Base-by-base conservation (phyloP, 2,113 vertebrate species). In the Aepyceros melampus region DNA sequence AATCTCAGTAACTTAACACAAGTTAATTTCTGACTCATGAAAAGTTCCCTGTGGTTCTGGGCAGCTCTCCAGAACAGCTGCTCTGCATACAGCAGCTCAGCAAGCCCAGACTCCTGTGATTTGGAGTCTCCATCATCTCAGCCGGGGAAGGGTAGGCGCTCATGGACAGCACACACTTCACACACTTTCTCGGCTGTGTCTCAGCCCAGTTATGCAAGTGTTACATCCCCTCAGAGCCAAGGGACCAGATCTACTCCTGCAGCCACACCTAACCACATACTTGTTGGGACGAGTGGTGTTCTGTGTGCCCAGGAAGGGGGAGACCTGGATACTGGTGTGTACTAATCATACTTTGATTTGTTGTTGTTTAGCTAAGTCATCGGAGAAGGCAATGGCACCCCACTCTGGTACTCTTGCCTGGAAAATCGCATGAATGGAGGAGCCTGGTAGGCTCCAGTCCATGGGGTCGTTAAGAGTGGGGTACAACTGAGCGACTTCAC, bases 1-100 rank as follows among this genome's bases (percentile, higher is more conserved):
- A 96, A 79, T 95, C 96, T 94, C 95, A n/a, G 64, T 94, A 67
- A 91, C 89, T 95, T 93, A 90, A 97, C 82, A 87, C 78, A 90
- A 95, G 95, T 97, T 96, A 96, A 79, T 87, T 98, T 97, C 97
- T 96, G 84, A 96, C 92, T 97, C 97, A 97, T 92, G 53, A 76
- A 81, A 55, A 94, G 92, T 96, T 81, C 97, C 95, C 60, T 95
- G 95, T 97, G 97, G 98, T 95, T 92, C 53, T 15, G 92, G 97
- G 95, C 97, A 0, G 29, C 25, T 64, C 87, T 97, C 96, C 97
- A 97, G 92, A 82, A 81, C 95, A 97, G 97, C 96, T 98, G 95
- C 74, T 97, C 91, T 74, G 90, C 95, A 95, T 64, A 86, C 85
- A 96, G 94, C 51, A 86, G 62, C 97, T 93, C 55, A 8, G 89